Base-by-base conservation (phyloP, 2,113 vertebrate genomes). In the Channa maculata region DNA sequence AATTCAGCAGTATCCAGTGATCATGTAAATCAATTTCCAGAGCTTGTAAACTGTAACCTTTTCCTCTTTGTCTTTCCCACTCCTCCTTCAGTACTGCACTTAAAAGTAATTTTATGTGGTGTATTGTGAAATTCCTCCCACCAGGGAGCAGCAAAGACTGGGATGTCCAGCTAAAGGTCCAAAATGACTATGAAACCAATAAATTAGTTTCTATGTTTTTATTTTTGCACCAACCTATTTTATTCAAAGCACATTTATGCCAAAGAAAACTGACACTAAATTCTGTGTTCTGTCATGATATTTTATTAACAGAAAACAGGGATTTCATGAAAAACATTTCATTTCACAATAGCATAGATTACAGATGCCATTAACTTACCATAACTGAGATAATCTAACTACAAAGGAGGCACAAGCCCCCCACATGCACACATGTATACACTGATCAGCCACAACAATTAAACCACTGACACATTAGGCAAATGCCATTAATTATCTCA, bases 231-330 rank as follows among this genome's bases (percentile, higher is more conserved):
- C 6, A 41, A 41, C 39, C 37, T 10, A 1, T 50, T 62, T 13
- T 38, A 12, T 46, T 45, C 49, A 34, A 48, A 41, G 36, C 48
- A 6, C 5, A n/a, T 51, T 48, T 61, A 44, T 51, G 6, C 38
- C 24, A 63, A 48, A 58, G 13, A 61, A 38, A 34, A 53, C 3
- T 38, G 10, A 74, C 14, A 33, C n/a, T 10, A 38, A 10, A 38
- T 6, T 2, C n/a, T 13, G 49, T 9, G 2, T 61, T 41, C 15
- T 33, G 14, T 58, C 43, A 57, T 46, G 10, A 33, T 10, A 4
- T 13, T 90, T 88, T 87, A 87, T 86, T 86, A 52, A 54, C 67
- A 37, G 38, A 61, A 78, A 83, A 71, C 41, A 75, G 7, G 24
- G 51, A 10, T 41, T 65, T 24, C 24, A 24, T 24, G 24, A 24